A percentile compares a stretch with the other conserved stretches of the same genome.
Evolutionary conservation across 2,888 invertebrate genomes (phyloP).

Genomic region (Scaptomyza reducta): DNA sequence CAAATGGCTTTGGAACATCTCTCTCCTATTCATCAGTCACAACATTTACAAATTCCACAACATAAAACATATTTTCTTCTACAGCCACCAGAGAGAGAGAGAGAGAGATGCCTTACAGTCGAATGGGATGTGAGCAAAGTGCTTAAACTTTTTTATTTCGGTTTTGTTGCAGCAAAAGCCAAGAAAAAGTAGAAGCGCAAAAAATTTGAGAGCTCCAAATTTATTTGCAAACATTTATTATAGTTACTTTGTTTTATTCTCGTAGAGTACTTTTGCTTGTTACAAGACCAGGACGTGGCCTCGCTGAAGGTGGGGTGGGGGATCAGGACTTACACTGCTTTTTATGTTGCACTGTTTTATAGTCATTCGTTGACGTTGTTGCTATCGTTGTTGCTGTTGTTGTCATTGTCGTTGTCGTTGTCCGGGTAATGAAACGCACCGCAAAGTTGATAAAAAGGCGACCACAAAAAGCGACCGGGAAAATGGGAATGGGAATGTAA

Average conservation of each 20-base stretch:
- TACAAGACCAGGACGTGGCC: constrained; percentile 9
- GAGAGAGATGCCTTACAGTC: not conserved
- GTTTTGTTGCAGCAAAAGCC: constrained; percentile 34
- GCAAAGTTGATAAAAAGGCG: constrained; percentile 63
- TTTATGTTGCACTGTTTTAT: constrained; percentile 78
- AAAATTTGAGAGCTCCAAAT: constrained; percentile 71
- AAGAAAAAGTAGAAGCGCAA: constrained; percentile 9
- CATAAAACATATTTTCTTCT: constrained; percentile 77
- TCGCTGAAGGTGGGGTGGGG: not conserved
- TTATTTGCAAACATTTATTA: constrained; percentile 79
- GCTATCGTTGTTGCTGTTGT: constrained; percentile 7
- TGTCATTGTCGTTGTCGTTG: constrained; percentile 24
- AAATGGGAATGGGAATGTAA: constrained; percentile 34
- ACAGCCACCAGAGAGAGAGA: constrained; percentile 9
- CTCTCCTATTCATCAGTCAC: constrained; percentile 64
- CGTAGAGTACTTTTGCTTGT: constrained; percentile 70
- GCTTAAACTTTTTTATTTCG: constrained; percentile 69
- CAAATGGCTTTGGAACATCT: constrained; percentile 27
- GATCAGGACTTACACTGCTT: constrained; percentile 31
- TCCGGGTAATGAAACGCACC: constrained; percentile 63
- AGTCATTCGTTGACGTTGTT: constrained; percentile 44
- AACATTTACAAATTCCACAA: constrained; percentile 70
- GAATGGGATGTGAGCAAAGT: constrained; percentile 54
- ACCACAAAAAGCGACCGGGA: constrained; percentile 39
- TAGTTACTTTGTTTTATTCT: constrained; percentile 78